phyloP scores from a whole-genome alignment of 2,888 invertebrate species.

The Horisme vitalbata region DNA sequence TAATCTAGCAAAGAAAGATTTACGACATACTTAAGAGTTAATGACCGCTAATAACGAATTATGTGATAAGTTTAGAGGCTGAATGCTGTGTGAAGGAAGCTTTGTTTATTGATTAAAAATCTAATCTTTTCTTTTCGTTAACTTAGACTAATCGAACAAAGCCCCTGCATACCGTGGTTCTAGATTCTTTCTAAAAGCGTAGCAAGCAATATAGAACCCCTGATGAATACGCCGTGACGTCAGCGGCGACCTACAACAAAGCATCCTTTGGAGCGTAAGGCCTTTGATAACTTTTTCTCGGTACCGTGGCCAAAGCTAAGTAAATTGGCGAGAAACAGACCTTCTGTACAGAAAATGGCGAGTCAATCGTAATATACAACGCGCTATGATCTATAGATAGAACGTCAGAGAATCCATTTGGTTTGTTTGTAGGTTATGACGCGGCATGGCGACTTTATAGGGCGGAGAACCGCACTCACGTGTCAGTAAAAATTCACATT shows the following conservation, averaged over 20 bases:
- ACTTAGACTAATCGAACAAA: too few relatives aligned
- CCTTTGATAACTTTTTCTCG: conserved; percentile 32
- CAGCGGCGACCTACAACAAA: conserved; percentile 31
- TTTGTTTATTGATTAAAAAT: too few relatives aligned
- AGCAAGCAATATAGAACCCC: neutral
- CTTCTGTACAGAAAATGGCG: conserved; percentile 16
- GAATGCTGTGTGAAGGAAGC: neutral
- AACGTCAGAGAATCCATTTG: neutral
- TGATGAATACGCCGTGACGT: conserved; percentile 25
- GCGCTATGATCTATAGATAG: conserved; percentile 3
- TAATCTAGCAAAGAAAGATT: neutral
- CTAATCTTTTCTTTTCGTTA: too few relatives aligned
- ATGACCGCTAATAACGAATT: neutral
- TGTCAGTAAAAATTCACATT: conserved; percentile 7
- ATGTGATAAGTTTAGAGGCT: neutral
- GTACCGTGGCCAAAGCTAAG: conserved; percentile 23
- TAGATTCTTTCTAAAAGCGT: neutral
- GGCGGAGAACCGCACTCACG: conserved; percentile 1
- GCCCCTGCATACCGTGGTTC: too few relatives aligned
- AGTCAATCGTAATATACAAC: conserved; percentile 11
- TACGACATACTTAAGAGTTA: neutral
- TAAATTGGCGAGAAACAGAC: conserved; percentile 23
- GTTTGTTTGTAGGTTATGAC: conserved; percentile 20
- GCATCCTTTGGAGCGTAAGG: conserved; percentile 32
- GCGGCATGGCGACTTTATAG: conserved; percentile 11